Evolutionary conservation across 2,888 invertebrate genomes (phyloP).

Genomic region (Malthinus flaveolus): DNA sequence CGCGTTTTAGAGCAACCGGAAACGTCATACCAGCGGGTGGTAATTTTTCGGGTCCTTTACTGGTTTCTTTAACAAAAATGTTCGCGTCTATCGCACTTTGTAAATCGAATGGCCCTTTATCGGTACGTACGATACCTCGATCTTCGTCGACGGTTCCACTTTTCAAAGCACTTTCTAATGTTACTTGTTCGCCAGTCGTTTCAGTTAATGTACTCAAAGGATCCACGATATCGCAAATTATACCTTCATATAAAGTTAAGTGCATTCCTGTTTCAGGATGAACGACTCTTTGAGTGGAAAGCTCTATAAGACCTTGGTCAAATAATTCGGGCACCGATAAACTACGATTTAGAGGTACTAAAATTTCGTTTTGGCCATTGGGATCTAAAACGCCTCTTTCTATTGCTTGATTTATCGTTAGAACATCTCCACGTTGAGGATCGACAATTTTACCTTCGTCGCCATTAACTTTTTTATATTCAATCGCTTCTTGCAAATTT

Average conservation of each 20-base stretch:
- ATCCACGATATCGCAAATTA: conserved; percentile 87
- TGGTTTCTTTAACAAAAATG: conserved; percentile 59
- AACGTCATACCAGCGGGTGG: conserved; percentile 85
- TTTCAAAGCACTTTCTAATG: conserved; percentile 76
- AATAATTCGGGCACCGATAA: conserved; percentile 82
- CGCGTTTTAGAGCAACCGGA: conserved; percentile 74
- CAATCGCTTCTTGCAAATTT: conserved; percentile 77
- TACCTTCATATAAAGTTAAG: conserved; percentile 79
- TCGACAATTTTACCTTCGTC: conserved; percentile 79
- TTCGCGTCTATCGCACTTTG: conserved; percentile 71
- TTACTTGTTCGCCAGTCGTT: conserved; percentile 66
- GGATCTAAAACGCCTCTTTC: conserved; percentile 80
- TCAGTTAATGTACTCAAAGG: conserved; percentile 71
- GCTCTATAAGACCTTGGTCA: conserved; percentile 83
- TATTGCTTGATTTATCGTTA: conserved; percentile 84
- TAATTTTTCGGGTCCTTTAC: conserved; percentile 58
- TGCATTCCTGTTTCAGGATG: conserved; percentile 86
- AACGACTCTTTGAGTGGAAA: conserved; percentile 71
- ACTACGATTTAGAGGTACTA: conserved; percentile 79
- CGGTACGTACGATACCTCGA: conserved; percentile 67
- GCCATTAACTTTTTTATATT: conserved; percentile 70
- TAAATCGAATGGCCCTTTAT: conserved; percentile 66
- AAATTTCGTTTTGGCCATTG: conserved; percentile 72
- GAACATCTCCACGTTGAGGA: conserved; percentile 76
- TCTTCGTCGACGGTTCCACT: conserved; percentile 72